Evolutionary conservation across 2,113 vertebrate genomes (phyloP).

Genomic region (Tor tambroides): DNA sequence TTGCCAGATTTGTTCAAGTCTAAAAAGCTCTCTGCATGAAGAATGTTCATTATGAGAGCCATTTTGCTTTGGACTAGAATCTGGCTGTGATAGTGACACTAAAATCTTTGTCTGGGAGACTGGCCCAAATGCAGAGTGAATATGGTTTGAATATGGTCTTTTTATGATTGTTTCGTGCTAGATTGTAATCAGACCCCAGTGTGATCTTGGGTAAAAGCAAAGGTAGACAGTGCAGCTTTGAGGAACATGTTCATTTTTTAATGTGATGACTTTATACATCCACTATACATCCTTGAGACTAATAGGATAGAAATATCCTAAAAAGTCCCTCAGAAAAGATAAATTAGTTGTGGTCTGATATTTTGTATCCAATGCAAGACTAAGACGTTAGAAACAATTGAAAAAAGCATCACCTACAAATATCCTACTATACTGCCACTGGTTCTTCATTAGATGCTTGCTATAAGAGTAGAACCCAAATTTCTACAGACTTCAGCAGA

Average conservation of each 20-base stretch:
- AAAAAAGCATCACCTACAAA: too few relatives aligned
- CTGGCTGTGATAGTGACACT: slow-evolving; percentile 15
- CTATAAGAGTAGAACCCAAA: too few relatives aligned
- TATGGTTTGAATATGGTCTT: not conserved
- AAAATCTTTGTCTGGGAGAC: slow-evolving; percentile 14
- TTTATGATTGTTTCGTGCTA: not conserved
- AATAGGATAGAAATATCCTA: too few relatives aligned
- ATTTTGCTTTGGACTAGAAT: slow-evolving; percentile 6
- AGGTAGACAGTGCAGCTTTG: not conserved
- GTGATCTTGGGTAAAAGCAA: not conserved
- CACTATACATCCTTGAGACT: too few relatives aligned
- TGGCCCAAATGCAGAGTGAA: not conserved
- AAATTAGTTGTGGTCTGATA: too few relatives aligned
- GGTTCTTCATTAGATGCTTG: too few relatives aligned
- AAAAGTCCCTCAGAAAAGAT: too few relatives aligned
- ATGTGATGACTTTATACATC: too few relatives aligned
- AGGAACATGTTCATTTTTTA: not conserved
- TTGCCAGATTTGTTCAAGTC: slow-evolving; percentile 18
- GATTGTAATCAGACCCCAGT: not conserved
- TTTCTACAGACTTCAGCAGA: not conserved
- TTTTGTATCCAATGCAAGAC: too few relatives aligned
- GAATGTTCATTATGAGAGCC: slow-evolving; percentile 8
- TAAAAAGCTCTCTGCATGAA: slow-evolving; percentile 12
- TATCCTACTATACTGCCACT: too few relatives aligned
- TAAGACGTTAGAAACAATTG: too few relatives aligned